These are phyloP conservation scores for Drosophila kanapiae DNA, from an alignment of 1,140 invertebrate species.

Conservation along the genomic window DNA sequence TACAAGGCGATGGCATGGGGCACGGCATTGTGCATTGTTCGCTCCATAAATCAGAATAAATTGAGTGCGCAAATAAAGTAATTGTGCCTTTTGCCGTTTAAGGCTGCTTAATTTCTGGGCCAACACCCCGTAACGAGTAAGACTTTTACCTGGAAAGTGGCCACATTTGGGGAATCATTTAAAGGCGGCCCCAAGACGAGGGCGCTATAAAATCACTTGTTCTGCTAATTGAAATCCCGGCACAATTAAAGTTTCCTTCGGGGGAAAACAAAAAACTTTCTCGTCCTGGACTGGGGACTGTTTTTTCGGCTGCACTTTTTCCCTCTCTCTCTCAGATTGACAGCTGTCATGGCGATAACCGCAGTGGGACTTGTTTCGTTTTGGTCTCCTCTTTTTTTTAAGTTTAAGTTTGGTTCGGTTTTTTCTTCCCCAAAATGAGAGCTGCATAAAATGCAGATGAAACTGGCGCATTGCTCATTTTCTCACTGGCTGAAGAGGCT, in stretches of 20 bases:
- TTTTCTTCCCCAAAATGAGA: constrained; percentile 12
- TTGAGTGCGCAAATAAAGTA: constrained; percentile 80
- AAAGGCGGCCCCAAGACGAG: constrained; percentile 14
- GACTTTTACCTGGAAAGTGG: constrained; percentile 43
- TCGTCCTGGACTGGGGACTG: constrained; percentile 24
- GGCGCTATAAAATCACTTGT: constrained; percentile 82
- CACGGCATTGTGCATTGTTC: constrained; percentile 36
- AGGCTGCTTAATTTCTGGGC: constrained; percentile 70
- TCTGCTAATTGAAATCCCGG: constrained; percentile 69
- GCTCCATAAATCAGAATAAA: constrained; percentile 72
- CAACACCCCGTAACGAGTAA: constrained; percentile 61
- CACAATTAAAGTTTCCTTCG: constrained; percentile 60
- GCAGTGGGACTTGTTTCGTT: constrained; percentile 62
- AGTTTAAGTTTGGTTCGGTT: constrained; percentile 17
- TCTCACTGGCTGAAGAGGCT: constrained; percentile 52
- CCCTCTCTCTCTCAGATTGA: constrained; percentile 55
- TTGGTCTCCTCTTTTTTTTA: constrained; percentile 28
- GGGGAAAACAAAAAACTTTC: constrained; percentile 53
- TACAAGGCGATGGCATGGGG: constrained; percentile 26
- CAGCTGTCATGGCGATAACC: constrained; percentile 81
- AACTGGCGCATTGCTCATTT: constrained; percentile 71
- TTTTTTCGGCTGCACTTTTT: constrained; percentile 16
- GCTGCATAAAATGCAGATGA: constrained; percentile 74
- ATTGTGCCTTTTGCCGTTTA: constrained; percentile 62
- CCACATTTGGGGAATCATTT: constrained; percentile 38